These are phyloP conservation scores for Oligia strigilis DNA, from an alignment of 2,888 invertebrate species.

Conservation along the genomic window DNA sequence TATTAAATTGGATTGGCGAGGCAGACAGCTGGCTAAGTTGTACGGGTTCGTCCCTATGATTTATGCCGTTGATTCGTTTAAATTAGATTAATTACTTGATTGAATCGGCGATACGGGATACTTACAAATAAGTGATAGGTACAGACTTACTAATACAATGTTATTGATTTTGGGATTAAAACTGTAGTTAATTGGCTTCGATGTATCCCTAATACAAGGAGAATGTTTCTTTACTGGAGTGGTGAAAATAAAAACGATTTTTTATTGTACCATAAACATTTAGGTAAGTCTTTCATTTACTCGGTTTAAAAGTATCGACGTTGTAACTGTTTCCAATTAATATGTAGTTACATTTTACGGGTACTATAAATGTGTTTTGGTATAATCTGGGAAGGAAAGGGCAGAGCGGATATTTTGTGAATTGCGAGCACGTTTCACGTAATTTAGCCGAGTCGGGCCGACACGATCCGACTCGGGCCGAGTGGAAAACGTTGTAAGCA, in stretches of 20 bases:
- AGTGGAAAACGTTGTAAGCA: slow-evolving; percentile 87
- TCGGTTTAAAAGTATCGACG: slow-evolving; percentile 14
- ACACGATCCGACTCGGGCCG: slow-evolving; percentile 70
- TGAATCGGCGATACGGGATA: slow-evolving; percentile 57
- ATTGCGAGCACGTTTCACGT: slow-evolving; percentile 83
- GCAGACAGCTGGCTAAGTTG: slow-evolving; percentile 84
- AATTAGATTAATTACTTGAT: slow-evolving; percentile 83
- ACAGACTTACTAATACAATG: background rate
- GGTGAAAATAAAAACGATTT: slow-evolving; percentile 5
- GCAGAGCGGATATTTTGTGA: slow-evolving; percentile 75
- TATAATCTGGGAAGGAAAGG: slow-evolving; percentile 63
- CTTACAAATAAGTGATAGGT: slow-evolving; percentile 15
- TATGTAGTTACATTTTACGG: slow-evolving; percentile 62
- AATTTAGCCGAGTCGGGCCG: slow-evolving; percentile 75
- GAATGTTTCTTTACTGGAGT: background rate
- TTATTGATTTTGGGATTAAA: slow-evolving; percentile 21
- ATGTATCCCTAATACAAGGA: background rate
- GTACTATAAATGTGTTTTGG: slow-evolving; percentile 66
- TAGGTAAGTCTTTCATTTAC: slow-evolving; percentile 4
- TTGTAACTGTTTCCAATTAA: slow-evolving; percentile 43
- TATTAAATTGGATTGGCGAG: slow-evolving; percentile 85
- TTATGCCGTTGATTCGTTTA: slow-evolving; percentile 78
- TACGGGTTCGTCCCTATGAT: slow-evolving; percentile 87
- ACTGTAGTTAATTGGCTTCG: slow-evolving; percentile 1
- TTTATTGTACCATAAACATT: slow-evolving; percentile 30